Evolutionary conservation across 1,140 invertebrate genomes (phyloP).

Genomic region (Zeugodacus cucurbitae): DNA sequence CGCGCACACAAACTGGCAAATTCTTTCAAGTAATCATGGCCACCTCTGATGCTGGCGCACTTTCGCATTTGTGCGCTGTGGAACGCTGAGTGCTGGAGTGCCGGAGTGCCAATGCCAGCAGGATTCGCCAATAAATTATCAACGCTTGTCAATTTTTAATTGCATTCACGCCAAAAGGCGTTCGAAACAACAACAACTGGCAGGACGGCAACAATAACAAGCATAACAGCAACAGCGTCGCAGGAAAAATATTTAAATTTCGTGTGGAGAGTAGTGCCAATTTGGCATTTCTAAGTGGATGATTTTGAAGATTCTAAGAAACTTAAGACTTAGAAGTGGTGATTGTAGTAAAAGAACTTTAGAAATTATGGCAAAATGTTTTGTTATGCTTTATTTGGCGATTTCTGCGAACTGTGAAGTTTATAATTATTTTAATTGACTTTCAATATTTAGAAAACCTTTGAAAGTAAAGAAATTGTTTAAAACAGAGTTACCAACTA

Average conservation of each 20-base stretch:
- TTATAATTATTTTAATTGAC: too few species aligned
- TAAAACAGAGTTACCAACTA: too few species aligned
- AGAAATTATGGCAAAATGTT: too few species aligned
- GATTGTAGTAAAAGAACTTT: too few species aligned
- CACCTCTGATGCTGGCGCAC: background rate
- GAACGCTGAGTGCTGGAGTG: background rate
- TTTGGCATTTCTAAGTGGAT: background rate
- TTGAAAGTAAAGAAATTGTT: too few species aligned
- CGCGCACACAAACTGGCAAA: background rate
- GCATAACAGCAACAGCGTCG: background rate
- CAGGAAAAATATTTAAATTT: background rate
- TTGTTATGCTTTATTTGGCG: too few species aligned
- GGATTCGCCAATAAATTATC: slow-evolving; percentile 34
- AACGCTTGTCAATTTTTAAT: slow-evolving; percentile 39
- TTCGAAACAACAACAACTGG: slow-evolving; percentile 2
- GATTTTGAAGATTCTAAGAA: background rate
- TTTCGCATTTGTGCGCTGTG: background rate
- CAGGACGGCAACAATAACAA: background rate
- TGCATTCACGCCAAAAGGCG: slow-evolving; percentile 37
- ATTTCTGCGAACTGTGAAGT: too few species aligned
- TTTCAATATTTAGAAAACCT: too few species aligned
- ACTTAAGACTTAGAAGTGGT: too few species aligned
- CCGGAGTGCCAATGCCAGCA: slow-evolving; percentile 27
- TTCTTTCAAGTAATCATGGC: background rate
- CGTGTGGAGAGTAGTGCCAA: background rate